A percentile compares a stretch with the other conserved stretches of the same genome.
Evolutionary conservation across 2,113 vertebrate species (phyloP).

Genomic region (Ctenodactylus gundi): DNA sequence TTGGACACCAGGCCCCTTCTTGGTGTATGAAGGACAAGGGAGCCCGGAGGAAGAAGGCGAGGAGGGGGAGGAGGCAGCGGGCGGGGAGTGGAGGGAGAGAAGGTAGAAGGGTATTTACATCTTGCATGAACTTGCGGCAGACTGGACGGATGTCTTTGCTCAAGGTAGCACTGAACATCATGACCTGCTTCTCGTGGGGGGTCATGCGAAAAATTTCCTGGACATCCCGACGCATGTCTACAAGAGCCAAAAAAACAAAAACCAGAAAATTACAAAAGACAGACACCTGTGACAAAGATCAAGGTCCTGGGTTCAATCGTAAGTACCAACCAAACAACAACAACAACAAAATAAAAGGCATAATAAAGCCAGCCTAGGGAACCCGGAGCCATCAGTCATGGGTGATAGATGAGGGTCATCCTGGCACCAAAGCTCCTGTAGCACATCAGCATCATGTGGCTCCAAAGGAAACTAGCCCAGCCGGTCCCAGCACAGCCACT

Average conservation of each 20-base stretch:
- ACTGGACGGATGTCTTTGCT: conserved; percentile 91
- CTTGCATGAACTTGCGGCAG: conserved; percentile 94
- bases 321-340: too few species aligned
- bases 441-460: conserved; percentile 65
- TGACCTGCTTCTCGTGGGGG: conserved; percentile 92
- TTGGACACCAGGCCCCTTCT: conserved; percentile 54
- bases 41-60: conserved; percentile 72
- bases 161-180: conserved; percentile 93
- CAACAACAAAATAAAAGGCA: too few species aligned
- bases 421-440: conserved; percentile 43
- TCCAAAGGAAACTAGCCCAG: conserved; percentile 55
- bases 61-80: conserved; percentile 71
- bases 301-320: not conserved
- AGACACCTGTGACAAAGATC: not conserved
- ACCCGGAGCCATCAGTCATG: conserved; percentile 70
- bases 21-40: conserved; percentile 67
- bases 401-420: conserved; percentile 71
- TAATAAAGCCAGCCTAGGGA: not conserved
- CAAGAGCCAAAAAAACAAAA: not conserved
- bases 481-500: conserved; percentile 53
- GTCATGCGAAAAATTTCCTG: conserved; percentile 93
- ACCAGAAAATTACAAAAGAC: not conserved
- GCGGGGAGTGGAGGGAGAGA: conserved; percentile 80
- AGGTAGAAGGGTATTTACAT: conserved; percentile 89
- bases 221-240: conserved; percentile 92